Evolutionary conservation across 2,113 vertebrate species (phyloP), one percentile per base, ranked within the genome.

Genomic region (Balaenoptera acutorostrata): DNA sequence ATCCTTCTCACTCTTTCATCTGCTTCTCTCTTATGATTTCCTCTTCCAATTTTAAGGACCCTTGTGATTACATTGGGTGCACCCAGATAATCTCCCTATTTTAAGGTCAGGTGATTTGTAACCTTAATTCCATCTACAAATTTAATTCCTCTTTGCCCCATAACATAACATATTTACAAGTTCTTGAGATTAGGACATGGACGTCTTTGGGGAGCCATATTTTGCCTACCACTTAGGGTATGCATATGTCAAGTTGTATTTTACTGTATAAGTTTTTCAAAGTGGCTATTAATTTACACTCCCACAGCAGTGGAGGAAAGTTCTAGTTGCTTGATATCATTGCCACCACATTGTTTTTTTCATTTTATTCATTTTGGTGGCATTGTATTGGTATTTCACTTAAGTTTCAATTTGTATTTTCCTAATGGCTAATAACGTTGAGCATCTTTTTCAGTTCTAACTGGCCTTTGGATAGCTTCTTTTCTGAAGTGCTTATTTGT

Each of bases 331-430:
- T 93, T 88, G 18, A 57, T 57, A 17, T 57, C 33, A 88, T 90
- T 49, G 10, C 15, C 57, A 68, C 82, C 5, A 15, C n/a, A 21
- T 57, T 61, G 59, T 59, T 25, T 92, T 77, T 89, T 81, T 86
- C 11, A 80, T 75, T n/a, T 77, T 83, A 83, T 69, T 96, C n/a
- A 72, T 78, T 94, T 94, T 49, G n/a, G 21, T 92, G 6, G 25
- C 33, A 27, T 85, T 55, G 7, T 64, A 36, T n/a, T 95, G 59
- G 11, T 69, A 57, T 52, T 31, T 69, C 39, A 84, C 57, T 41
- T 29, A 95, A 57, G 46, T 78, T 95, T 92, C 89, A 55, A 87
- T 90, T 94, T 41, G 4, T 68, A 36, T 89, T 57, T 96, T 39
- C 31, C 31, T 61, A 63, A 49, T 71, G n/a, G 82, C 31, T 44